Base-by-base conservation (phyloP, 2,888 invertebrate species). In the Bimastos eiseni region DNA sequence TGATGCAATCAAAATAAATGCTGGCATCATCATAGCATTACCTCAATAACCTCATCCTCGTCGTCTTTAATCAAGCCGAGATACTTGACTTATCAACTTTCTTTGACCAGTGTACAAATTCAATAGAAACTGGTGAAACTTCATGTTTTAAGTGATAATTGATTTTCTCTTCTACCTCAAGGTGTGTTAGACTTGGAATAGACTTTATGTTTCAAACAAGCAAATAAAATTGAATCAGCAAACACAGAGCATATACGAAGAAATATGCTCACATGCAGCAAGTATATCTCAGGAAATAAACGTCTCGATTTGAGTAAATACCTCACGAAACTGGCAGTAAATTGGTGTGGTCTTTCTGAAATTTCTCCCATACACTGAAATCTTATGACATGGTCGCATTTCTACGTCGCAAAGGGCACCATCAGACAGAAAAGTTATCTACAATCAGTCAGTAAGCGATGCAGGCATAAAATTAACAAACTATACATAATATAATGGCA, bases 361-460 rank as follows among this genome's bases (percentile, higher is more conserved):
- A 84, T 90, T 89, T 34, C 44, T 83, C 34, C 92, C 92, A 83
- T 91, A 89, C n/a, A 91, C 83, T 21, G 70, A 38, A n/a, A 92
- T 84, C 24, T 83, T 83, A 2, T 49, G 89, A 83, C 92, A 92
- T 17, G 91, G 89, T 49, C 90, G 55, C 38, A 70, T 83, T 19
- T 34, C 55, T 83, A 90, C 55, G 88, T 92, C 92, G 84, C 92
- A 92, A 19, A 92, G 37, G 30, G 91, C 92, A n/a, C 90, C 91
- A n/a, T 49, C 55, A 24, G 91, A 91, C n/a, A 92, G 49, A 83
- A 91, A 89, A 13, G 70, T 30, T 33, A 91, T 91, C 91, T 91
- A 86, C 24, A 84, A 86, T 86, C 86, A 86, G 49, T 21, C 2
- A 21, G 19, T 21, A 49, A 41, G n/a, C n/a, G n/a, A 30, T 5